These are phyloP conservation scores for Aurelia coerulea DNA, from an alignment of 30 jellyfish, hydroid and myxozoan genomes.

Conservation along the genomic window DNA sequence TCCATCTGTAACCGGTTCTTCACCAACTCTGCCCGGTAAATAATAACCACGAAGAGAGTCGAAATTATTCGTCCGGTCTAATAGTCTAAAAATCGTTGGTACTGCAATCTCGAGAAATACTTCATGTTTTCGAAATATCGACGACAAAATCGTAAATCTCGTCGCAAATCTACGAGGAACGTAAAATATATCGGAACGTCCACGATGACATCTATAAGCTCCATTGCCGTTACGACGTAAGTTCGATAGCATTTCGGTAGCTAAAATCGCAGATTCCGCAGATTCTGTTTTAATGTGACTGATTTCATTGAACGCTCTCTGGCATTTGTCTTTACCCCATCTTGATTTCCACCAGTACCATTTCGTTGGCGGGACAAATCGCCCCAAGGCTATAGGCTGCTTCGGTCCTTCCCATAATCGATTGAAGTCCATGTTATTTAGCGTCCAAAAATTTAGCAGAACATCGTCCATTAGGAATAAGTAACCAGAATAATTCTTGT, in stretches of 20 bases:
- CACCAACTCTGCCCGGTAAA: constrained; percentile 92
- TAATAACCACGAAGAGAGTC: constrained; percentile 78
- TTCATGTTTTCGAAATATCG: constrained; percentile 72
- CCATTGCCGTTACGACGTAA: constrained; percentile 61
- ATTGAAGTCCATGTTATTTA: constrained; percentile 39
- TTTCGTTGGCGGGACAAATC: constrained; percentile 44
- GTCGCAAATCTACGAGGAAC: constrained; percentile 67
- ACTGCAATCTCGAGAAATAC: constrained; percentile 98
- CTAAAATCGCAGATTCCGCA: constrained; percentile 41
- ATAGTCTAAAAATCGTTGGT: constrained; percentile 89
- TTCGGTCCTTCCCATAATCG: constrained; percentile 97
- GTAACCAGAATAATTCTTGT: constrained; percentile 76
- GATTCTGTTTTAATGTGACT: constrained; percentile 27
- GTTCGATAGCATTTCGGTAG: constrained; percentile 33
- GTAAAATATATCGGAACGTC: constrained; percentile 93
- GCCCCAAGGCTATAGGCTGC: constrained; percentile 72
- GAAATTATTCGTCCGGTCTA: constrained; percentile 55
- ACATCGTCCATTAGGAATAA: constrained; percentile 89
- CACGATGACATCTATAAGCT: constrained; percentile 83
- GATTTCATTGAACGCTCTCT: constrained; percentile 66
- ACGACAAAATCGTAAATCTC: constrained; percentile 66
- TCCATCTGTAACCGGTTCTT: constrained; percentile 76
- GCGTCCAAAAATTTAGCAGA: constrained; percentile 83
- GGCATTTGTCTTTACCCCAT: constrained; percentile 91
- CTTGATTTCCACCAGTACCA: constrained; percentile 98